Evolutionary conservation across 2,113 vertebrate species (phyloP).

Genomic region (Hystrix cristata): DNA sequence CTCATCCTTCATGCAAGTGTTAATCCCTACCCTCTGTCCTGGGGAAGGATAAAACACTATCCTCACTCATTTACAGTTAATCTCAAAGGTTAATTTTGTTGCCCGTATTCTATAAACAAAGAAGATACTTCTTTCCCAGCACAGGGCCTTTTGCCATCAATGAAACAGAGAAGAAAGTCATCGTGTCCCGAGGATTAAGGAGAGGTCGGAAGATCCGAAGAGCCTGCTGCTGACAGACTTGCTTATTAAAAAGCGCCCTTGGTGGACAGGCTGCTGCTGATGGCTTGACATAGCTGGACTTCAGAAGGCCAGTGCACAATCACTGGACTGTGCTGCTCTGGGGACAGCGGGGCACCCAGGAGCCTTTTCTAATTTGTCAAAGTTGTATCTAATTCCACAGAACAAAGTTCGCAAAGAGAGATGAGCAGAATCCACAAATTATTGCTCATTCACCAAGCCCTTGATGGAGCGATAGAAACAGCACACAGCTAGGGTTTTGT

Average conservation of each 20-base stretch:
- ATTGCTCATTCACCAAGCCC: constrained; percentile 91
- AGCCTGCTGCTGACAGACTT: constrained; percentile 91
- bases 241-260: constrained; percentile 91
- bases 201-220: constrained; percentile 84
- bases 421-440: constrained; percentile 90
- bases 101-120: constrained; percentile 87
- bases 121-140: constrained; percentile 87
- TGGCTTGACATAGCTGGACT: constrained; percentile 74
- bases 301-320: constrained; percentile 90
- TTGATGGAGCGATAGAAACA: constrained; percentile 88
- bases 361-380: constrained; percentile 92
- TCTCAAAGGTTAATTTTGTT: constrained; percentile 90
- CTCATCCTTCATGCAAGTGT: constrained; percentile 32
- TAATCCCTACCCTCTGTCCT: constrained; percentile 55
- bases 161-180: constrained; percentile 85
- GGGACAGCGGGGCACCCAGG: constrained; percentile 84
- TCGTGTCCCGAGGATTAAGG: constrained; percentile 88
- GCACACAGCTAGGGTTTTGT: constrained; percentile 86
- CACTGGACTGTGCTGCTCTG: constrained; percentile 87
- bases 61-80: constrained; percentile 82
- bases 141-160: constrained; percentile 51
- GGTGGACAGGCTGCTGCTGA: constrained; percentile 86
- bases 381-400: constrained; percentile 93
- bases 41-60: constrained; percentile 69
- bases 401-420: constrained; percentile 92